Percentiles rank a stretch among this genome's conserved stretches.
Conservation (phyloP, 2,113 vertebrate genomes). For the Isichthys henryi region DNA sequence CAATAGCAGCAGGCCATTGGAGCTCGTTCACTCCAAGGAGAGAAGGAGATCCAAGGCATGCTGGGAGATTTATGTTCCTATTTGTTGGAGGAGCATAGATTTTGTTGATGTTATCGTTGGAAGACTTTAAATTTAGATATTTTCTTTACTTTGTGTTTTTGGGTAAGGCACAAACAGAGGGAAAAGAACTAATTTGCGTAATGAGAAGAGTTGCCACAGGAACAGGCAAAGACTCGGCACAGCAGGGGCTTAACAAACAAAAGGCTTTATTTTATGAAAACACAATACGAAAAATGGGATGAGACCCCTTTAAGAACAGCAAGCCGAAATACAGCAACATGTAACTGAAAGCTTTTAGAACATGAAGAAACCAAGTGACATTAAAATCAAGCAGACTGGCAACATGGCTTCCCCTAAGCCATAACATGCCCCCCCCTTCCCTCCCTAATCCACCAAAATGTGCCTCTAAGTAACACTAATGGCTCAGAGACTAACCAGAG, state of each 20-base stretch:
- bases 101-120: conserved; percentile 20
- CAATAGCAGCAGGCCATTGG: not conserved
- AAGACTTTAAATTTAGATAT: conserved; percentile 4
- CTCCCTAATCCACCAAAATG: not conserved
- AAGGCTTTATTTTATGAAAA: not conserved
- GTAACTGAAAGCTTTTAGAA: not conserved
- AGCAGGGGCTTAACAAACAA: not conserved
- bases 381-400: not conserved
- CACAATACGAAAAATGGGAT: not conserved
- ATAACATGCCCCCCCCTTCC: not conserved
- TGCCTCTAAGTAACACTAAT: not conserved
- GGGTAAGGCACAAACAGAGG: not conserved
- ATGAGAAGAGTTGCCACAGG: not conserved
- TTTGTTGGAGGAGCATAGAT: conserved; percentile 18
- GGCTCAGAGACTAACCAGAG: not conserved
- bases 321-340: not conserved
- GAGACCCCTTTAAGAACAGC: not conserved
- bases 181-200: conserved; percentile 6
- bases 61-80: conserved; percentile 22
- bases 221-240: not conserved
- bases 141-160: conserved; percentile 18
- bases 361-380: not conserved
- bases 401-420: not conserved
- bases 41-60: not conserved
- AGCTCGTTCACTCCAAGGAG: not conserved